Evolutionary conservation across 2,888 invertebrate species (phyloP).

Genomic region (Abscondita cerata): DNA sequence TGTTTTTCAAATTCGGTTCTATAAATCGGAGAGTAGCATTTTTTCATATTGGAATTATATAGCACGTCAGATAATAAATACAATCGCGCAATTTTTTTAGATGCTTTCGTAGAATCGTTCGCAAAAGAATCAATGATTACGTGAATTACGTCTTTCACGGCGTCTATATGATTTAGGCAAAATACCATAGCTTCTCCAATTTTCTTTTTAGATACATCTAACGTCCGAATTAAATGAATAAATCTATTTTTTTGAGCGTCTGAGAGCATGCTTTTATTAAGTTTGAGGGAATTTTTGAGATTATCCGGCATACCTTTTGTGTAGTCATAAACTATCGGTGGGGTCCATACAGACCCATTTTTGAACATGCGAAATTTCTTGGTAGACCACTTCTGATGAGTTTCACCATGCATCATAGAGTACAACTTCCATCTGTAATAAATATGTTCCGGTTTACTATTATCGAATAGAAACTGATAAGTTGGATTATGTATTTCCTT

Average conservation of each 20-base stretch:
- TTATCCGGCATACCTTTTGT: constrained; percentile 96
- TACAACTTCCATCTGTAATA: constrained; percentile 98
- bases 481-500: constrained; percentile 93
- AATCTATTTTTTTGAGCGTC: constrained; percentile 85
- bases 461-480: constrained; percentile 97
- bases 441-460: constrained; percentile 92
- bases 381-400: constrained; percentile 83
- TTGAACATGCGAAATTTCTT: constrained; percentile 96
- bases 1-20: constrained; percentile 81
- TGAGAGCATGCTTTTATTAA: constrained; percentile 69
- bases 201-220: constrained; percentile 76
- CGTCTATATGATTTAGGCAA: constrained; percentile 95
- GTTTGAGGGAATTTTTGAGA: constrained; percentile 70
- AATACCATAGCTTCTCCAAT: constrained; percentile 96
- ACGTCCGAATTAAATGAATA: constrained; percentile 83
- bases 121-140: constrained; percentile 87
- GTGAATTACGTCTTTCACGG: constrained; percentile 90
- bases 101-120: constrained; percentile 69
- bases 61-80: constrained; percentile 96
- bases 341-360: constrained; percentile 93
- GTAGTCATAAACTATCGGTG: constrained; percentile 91
- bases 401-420: constrained; percentile 94
- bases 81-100: constrained; percentile 87
- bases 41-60: constrained; percentile 87
- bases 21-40: constrained; percentile 90